phyloP scores from a whole-genome alignment of 2,888 invertebrate species.

The Hirtodrosophila cameraria region DNA sequence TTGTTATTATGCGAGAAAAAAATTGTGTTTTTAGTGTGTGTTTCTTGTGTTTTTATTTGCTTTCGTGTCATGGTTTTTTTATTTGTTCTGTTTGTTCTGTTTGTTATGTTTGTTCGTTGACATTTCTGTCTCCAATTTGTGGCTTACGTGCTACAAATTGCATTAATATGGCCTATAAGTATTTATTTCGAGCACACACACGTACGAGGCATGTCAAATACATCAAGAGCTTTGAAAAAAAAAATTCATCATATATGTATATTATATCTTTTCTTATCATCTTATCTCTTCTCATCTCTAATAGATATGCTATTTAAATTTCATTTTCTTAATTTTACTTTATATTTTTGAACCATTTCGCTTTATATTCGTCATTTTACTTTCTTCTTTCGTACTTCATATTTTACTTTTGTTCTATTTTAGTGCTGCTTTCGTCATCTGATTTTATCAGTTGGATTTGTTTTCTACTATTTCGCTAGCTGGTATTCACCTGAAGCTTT shows the following conservation, averaged over 20 bases:
- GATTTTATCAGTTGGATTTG: constrained; percentile 55
- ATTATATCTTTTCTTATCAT: constrained; percentile 6
- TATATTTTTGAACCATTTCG: constrained; percentile 4
- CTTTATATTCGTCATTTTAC: neutral
- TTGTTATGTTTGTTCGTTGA: neutral
- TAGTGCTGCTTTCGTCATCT: constrained; percentile 19
- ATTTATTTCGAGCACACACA: constrained; percentile 33
- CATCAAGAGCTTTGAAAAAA: constrained; percentile 39
- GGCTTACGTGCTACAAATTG: constrained; percentile 68
- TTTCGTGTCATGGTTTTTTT: constrained; percentile 17
- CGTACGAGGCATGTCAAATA: constrained; percentile 32
- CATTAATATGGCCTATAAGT: constrained; percentile 77
- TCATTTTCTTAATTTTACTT: constrained; percentile 4
- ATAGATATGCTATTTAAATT: constrained; percentile 44
- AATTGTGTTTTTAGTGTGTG: neutral
- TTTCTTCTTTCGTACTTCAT: constrained; percentile 2
- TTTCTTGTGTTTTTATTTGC: neutral
- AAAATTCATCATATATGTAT: constrained; percentile 30
- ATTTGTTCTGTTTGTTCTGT: constrained; percentile 1
- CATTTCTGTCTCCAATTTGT: constrained; percentile 31
- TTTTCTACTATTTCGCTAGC: too few relatives aligned
- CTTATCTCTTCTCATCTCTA: constrained; percentile 16
- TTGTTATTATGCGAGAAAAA: constrained; percentile 3
- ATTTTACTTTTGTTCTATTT: constrained; percentile 4
- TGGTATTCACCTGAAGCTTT: too few relatives aligned